Base-by-base conservation (phyloP, 2,113 vertebrate genomes). In the Phylloscopus whistleri region DNA sequence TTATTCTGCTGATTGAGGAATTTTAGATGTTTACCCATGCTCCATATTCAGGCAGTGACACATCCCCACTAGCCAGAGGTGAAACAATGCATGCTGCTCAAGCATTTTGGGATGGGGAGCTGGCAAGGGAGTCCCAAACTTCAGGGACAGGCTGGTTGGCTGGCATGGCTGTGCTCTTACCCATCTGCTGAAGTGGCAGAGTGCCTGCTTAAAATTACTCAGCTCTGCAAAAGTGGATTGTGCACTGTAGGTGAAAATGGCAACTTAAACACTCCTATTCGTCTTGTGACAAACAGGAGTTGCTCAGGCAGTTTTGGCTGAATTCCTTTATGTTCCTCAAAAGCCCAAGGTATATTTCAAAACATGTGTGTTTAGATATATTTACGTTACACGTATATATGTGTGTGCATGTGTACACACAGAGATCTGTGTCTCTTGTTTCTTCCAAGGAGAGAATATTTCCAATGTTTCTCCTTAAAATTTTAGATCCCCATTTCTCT, bases 171-270 rank as follows among this genome's bases (percentile, higher is more conserved):
- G 52, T 23, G 7, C 24, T 69, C 72, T 35, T 55, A 12, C 33
- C 80, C 91, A 68, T 84, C 89, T 92, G 93, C 59, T 79, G 12
- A 44, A 44, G 70, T 73, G 94, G 91, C 93, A 79, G 28, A 2
- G 26, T 93, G 84, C 91, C 91, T 48, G 44, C 74, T 79, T 66
- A n/a, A 48, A 82, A 76, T 37, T 21, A 16, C 83, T 41, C 18
- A 17, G 31, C 0, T 0, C 60, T 74, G 26, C 52, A 52, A 3
- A 85, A 82, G 21, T 10, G 33, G 37, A 13, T 46, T 52, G 39
- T 66, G 78, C 4, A 0, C 63, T 13, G 21, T 11, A 68, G 46
- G 74, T 79, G 74, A 68, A 92, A 87, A 62, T 35, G 41, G 41
- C 74, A 87, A 15, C 60, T 66, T 53, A 46, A 82, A 48, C 23